Evolutionary conservation across 2,797 vertebrate species (phyloP), one percentile per base, ranked within the genome.

Genomic region (Delichon dasypus): DNA sequence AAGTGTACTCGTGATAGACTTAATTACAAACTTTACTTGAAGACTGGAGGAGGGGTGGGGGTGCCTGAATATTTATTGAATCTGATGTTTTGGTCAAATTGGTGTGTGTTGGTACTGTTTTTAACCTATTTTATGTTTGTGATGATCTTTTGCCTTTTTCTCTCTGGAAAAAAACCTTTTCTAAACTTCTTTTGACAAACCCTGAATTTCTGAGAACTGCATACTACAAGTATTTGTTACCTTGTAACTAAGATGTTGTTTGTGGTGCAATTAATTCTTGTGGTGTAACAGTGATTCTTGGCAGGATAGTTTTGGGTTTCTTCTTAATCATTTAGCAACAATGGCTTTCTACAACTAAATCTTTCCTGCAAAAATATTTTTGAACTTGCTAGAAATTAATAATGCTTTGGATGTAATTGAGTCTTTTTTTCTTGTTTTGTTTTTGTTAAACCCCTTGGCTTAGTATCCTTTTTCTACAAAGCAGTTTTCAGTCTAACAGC

Each of bases 101-200:
- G 1, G 4, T 17, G 10, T 20, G 4, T 29, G 40, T 38, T 72
- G 8, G 19, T 54, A 67, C 32, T 55, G 8, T 30, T 78, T 57
- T 81, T 26, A 62, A 72, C 25, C 25, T 61, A 0, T 3, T 58
- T 1, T 21, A 0, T 11, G 4, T 44, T 61, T 58, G 61, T 16
- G 20, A 62, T 58, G 30, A n/a, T 89, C 3, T 18, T 45, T 50
- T 80, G 36, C 21, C 11, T 74, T 55, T 47, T 62, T 7, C 23
- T 66, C 2, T 64, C 30, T 29, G 61, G 20, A 66, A 62, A 80
- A 90, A 90, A 30, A 2, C 5, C 4, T 74, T 42, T 51, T 50
- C 55, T 71, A 13, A 60, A 32, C 2, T 8, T 58, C 15, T 14
- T 42, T 72, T 42, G 12, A 60, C 25, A 54, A 12, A 82, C 50